Evolutionary conservation across 2,797 vertebrate genomes (phyloP), one percentile per base, ranked within the genome.

Genomic region (Hypotaenidia philippensis): DNA sequence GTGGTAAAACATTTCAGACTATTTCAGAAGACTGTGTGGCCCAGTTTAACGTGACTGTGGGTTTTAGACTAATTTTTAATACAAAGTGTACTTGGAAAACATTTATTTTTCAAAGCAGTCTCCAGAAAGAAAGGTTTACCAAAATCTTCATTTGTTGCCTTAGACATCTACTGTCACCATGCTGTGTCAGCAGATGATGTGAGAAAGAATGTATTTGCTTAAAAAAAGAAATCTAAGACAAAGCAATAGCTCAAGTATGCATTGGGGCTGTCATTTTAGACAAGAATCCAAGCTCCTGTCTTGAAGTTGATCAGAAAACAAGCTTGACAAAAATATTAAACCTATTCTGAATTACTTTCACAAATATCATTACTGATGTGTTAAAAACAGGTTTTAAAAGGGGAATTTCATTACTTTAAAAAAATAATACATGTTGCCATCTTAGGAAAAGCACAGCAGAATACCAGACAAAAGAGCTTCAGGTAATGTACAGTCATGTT

Each of bases 1-100:
- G 63, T 16, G 31, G 57, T n/a, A 93, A 96, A 86, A 94, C 80
- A 91, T 77, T 76, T n/a, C 50, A 78, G 78, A 87, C 79, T 75
- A 78, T 74, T 81, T 90, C 89, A 94, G 84, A 94, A 95, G 47
- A n/a, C 79, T 82, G 34, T 55, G 89, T 50, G 69, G 78, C 74
- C 68, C 86, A 59, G 71, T 95, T 95, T 91, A 87, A 81, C 83
- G 78, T 38, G 68, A 96, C 76, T 89, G 40, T 68, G 41, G 27
- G 91, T 85, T 82, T 89, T 93, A 94, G 91, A 98, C 97, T 98
- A 98, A 97, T 97, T 98, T 98, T 98, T 98, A 98, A 97, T 98
- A 56, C 55, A 89, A 75, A 87, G 32, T 9, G 56, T 13, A 45
- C 41, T 16, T 6, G 20, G 80, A 83, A 57, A 84, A 88, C 92